Conservation (phyloP, 2,113 vertebrate species). For the Eulemur macaco region DNA sequence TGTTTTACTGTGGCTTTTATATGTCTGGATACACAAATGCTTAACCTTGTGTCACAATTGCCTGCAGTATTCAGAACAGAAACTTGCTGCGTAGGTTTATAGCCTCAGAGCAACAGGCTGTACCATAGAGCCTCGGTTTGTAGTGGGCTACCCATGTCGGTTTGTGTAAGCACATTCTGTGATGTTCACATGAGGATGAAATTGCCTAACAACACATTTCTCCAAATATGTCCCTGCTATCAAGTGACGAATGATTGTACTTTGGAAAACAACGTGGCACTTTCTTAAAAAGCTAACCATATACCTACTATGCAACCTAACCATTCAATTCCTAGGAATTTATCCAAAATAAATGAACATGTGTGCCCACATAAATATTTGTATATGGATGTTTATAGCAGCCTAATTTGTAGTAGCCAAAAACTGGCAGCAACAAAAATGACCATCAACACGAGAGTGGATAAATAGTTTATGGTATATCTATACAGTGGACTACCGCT, state of each 20-base stretch:
- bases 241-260: background rate
- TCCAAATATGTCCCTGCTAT: background rate
- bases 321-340: background rate
- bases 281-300: background rate
- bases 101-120: background rate
- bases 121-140: background rate
- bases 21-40: background rate
- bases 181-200: background rate
- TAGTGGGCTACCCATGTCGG: background rate
- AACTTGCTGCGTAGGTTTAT: background rate
- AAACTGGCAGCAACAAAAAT: background rate
- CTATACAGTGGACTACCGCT: background rate
- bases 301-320: background rate
- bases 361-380: background rate
- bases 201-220: background rate
- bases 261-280: background rate
- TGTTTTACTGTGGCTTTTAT: background rate
- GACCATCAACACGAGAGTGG: background rate
- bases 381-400: background rate
- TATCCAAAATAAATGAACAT: background rate
- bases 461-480: background rate
- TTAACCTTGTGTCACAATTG: background rate
- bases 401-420: background rate
- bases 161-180: background rate
- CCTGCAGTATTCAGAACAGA: background rate